Evolutionary conservation across 2,888 invertebrate genomes (phyloP), one percentile per base, ranked within the genome.

Genomic region (Luperina testacea): DNA sequence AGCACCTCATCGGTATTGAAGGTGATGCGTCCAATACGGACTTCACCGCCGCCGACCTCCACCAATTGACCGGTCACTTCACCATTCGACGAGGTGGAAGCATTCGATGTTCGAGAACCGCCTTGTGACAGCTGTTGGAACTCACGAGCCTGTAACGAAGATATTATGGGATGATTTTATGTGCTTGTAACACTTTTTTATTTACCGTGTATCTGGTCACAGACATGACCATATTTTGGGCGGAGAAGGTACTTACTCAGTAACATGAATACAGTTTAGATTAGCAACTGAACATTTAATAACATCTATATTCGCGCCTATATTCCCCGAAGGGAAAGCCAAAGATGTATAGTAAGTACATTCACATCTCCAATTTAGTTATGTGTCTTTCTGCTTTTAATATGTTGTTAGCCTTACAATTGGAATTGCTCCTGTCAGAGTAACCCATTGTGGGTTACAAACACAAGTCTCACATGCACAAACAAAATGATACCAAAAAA

Each of bases 1-100:
- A 99, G 96, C 45, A 99, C 97, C 86, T 98, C 97, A 73, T 98
- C 97, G 0, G 99, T 98, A 91, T 98, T 97, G 93, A 99, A 99
- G 32, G 97, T 97, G 77, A 99, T 99, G 94, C 98, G 99, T 1
- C 99, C 99, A 61, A 99, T 98, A 85, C 97, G 96, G 24, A 98
- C 97, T 78, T 97, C 96, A 0, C 98, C 98, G 72, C 97, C 97
- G 0, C 97, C 97, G 1, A 98, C 92, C 79, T 98, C 98, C 86
- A 97, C 97, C 2, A 97, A 93, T 61, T 97, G 93, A 0, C 97
- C 97, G 0, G 98, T 97, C 51, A 97, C 94, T 79, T 96, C 95
- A 2, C 95, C 93, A 57, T 90, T 89, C 0, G 96, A 95, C 0
- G 95, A 94, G 0, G 94, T 95, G 0, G 96, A 96, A 2, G 92